Conservation (phyloP, 2,797 vertebrate genomes). For the Anguilla obscura region DNA sequence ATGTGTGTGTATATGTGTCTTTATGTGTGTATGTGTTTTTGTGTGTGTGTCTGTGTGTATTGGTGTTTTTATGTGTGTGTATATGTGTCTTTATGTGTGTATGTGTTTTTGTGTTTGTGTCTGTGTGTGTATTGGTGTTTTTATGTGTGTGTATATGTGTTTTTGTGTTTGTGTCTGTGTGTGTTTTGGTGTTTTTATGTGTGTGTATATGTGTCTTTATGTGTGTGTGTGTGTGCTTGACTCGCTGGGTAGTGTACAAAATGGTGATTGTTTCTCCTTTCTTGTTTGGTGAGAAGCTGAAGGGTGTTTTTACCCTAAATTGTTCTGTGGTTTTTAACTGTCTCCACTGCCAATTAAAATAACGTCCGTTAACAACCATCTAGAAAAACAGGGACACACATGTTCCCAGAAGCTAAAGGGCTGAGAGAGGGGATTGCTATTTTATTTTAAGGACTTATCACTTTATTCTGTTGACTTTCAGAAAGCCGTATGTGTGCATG, state of each 20-base stretch:
- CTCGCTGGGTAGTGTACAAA: neutral
- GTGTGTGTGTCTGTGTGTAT: neutral
- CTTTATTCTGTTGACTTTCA: too few species aligned
- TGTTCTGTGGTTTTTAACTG: neutral
- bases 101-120: too few species aligned
- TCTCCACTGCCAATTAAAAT: neutral
- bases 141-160: neutral
- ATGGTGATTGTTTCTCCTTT: neutral
- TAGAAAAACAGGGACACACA: neutral
- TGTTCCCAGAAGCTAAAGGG: too few species aligned
- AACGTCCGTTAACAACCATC: neutral
- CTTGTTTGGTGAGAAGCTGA: neutral
- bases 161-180: neutral
- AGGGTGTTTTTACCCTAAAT: constrained; percentile 2
- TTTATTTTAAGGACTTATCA: neutral
- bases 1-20: neutral
- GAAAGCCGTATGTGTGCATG: too few species aligned
- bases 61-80: too few species aligned
- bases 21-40: neutral
- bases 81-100: too few species aligned
- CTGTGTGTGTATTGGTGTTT: too few species aligned
- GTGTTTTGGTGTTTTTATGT: too few species aligned
- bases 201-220: too few species aligned
- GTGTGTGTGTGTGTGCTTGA: neutral
- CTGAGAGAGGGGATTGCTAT: neutral